phyloP scores from a whole-genome alignment of 2,888 invertebrate species.

The Amphipyra tragopoginis region DNA sequence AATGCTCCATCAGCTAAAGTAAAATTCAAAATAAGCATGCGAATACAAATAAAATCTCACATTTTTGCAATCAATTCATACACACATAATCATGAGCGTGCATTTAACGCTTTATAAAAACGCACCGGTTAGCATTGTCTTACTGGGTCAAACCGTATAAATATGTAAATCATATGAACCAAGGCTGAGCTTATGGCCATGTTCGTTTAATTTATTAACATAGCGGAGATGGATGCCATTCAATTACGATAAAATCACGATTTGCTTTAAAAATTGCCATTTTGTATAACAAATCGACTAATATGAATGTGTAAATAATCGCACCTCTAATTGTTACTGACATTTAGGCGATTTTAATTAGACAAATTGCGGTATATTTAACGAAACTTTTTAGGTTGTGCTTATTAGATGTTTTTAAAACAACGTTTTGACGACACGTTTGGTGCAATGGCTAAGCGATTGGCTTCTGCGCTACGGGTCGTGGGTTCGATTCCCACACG shows the following conservation, averaged over 20 bases:
- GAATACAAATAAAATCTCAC: background rate
- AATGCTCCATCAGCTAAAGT: too few species aligned
- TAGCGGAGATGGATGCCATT: constrained; percentile 1
- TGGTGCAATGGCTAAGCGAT: too few species aligned
- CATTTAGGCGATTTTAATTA: constrained; percentile 19
- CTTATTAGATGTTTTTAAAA: too few species aligned
- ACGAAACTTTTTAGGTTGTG: too few species aligned
- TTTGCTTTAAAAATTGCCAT: background rate
- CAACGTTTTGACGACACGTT: too few species aligned
- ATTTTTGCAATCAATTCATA: constrained; percentile 3
- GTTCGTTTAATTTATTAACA: constrained; percentile 16
- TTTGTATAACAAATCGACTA: constrained; percentile 11
- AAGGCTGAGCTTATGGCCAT: constrained; percentile 39
- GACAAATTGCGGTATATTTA: too few species aligned
- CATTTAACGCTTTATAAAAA: constrained; percentile 29
- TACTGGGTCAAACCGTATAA: constrained; percentile 53
- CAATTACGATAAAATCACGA: constrained; percentile 15
- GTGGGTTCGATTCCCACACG: too few species aligned
- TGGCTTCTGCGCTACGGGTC: too few species aligned
- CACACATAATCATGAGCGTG: background rate
- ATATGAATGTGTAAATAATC: constrained; percentile 5
- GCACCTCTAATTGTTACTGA: constrained; percentile 20
- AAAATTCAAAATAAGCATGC: background rate
- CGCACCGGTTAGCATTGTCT: constrained; percentile 51
- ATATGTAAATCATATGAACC: constrained; percentile 52